Evolutionary conservation across 2,888 invertebrate species (phyloP), one percentile per base, ranked within the genome.

Genomic region (Dicyrtomina minuta): DNA sequence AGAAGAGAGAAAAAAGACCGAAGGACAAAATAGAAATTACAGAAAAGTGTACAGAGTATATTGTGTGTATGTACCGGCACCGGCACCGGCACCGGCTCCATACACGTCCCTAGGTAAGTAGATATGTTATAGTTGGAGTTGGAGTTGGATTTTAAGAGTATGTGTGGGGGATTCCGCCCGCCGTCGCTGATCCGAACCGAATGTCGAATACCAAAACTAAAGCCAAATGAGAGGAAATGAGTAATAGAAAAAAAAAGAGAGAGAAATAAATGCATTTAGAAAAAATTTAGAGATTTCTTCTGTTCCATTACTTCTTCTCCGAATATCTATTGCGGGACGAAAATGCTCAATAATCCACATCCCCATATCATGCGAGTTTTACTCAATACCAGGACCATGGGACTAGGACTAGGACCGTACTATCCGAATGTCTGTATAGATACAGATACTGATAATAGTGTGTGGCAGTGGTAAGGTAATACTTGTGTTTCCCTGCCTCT

Each of bases 191-290:
- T 56, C n/a, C n/a, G 66, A 49, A 27, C 26, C 33, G 60, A 60
- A 46, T 55, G 65, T 22, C 39, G 26, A 49, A 49, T 49, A 55
- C 24, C n/a, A n/a, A n/a, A n/a, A n/a, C n/a, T n/a, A n/a, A n/a
- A n/a, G n/a, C n/a, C n/a, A n/a, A n/a, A n/a, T 43, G 46, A 46
- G 67, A 67, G 67, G 67, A 60, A 59, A 59, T 60, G 67, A 59
- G 59, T 55, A 67, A 60, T 60, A 60, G 26, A n/a, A n/a, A n/a
- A n/a, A n/a, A n/a, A n/a, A n/a, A n/a, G n/a, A n/a, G n/a, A n/a
- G n/a, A n/a, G 39, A 49, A 67, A 60, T 67, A 67, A 60, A 67
- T 67, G 59, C 55, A 67, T 60, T 60, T 60, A 24, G 41, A 67
- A 67, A 59, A 67, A 60, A 65, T 64, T n/a, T 22, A 51, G 51